Percentiles rank a stretch among this genome's conserved stretches.
phyloP scores from a whole-genome alignment of 2,113 vertebrate species.

The Cygnus atratus region DNA sequence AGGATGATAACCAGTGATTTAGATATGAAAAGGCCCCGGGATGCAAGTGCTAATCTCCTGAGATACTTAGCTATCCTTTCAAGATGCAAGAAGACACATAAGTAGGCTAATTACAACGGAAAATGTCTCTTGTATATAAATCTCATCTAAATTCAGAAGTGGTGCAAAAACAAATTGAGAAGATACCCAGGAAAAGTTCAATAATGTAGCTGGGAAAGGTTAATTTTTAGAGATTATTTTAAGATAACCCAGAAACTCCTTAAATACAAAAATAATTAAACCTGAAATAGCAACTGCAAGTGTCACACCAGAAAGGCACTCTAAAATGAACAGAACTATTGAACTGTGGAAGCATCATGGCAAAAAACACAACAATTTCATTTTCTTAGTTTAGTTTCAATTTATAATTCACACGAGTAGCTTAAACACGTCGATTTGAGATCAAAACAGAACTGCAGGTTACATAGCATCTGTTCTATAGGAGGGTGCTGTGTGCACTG shows the following conservation, averaged over 20 bases:
- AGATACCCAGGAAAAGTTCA: conserved; percentile 39
- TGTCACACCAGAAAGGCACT: conserved; percentile 8
- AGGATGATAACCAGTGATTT: conserved; percentile 45
- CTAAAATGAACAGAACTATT: conserved; percentile 2
- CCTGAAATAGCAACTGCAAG: conserved; percentile 40
- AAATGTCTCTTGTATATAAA: conserved; percentile 44
- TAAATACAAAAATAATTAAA: conserved; percentile 29
- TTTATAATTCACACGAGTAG: conserved; percentile 81
- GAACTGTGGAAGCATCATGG: conserved; percentile 29
- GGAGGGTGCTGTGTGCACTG: conserved; percentile 78
- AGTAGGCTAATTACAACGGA: conserved; percentile 66
- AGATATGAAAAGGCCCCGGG: conserved; percentile 33
- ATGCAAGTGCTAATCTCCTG: conserved; percentile 37
- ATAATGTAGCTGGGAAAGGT: conserved; percentile 6
- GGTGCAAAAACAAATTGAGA: conserved; percentile 39
- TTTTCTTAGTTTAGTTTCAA: conserved; percentile 74
- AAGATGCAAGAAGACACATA: conserved; percentile 42
- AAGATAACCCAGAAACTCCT: conserved; percentile 23
- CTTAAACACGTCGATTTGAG: conserved; percentile 80
- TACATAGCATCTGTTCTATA: conserved; percentile 83
- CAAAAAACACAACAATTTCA: conserved; percentile 63
- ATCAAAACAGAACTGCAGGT: conserved; percentile 82
- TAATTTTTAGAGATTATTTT: conserved; percentile 32
- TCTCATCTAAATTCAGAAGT: conserved; percentile 54
- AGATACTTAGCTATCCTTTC: conserved; percentile 48